These are phyloP conservation scores for Coenonympha glycerion DNA, from an alignment of 2,888 invertebrate species.

Conservation along the genomic window DNA sequence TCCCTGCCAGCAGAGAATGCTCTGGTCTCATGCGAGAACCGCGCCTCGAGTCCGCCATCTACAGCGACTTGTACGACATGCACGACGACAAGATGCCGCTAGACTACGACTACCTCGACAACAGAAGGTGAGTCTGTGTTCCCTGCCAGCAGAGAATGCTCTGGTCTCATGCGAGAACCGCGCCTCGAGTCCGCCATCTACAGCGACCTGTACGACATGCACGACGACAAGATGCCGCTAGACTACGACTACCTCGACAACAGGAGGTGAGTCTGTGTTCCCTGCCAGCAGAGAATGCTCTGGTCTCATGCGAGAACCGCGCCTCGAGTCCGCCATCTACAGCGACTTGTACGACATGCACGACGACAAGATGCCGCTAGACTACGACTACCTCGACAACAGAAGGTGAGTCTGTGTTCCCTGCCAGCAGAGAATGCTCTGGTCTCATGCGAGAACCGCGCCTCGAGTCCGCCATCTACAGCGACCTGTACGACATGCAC, in stretches of 20 bases:
- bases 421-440: slow-evolving; percentile 69
- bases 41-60: slow-evolving; percentile 84
- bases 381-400: slow-evolving; percentile 71
- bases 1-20: slow-evolving; percentile 52
- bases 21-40: slow-evolving; percentile 92
- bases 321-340: slow-evolving; percentile 85
- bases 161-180: slow-evolving; percentile 92
- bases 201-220: slow-evolving; percentile 81
- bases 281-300: no score
- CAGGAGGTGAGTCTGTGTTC: slow-evolving; percentile 60
- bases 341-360: slow-evolving; percentile 81
- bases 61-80: slow-evolving; percentile 82
- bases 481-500: slow-evolving; percentile 80
- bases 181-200: slow-evolving; percentile 86
- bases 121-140: slow-evolving; percentile 64
- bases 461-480: slow-evolving; percentile 85
- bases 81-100: slow-evolving; percentile 78
- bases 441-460: slow-evolving; percentile 91
- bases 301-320: slow-evolving; percentile 91
- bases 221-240: slow-evolving; percentile 77
- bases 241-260: slow-evolving; percentile 72
- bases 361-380: slow-evolving; percentile 78
- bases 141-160: no score
- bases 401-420: slow-evolving; percentile 50
- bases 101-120: slow-evolving; percentile 70